These are phyloP conservation scores for Trinorchestia longiramus DNA, from an alignment of 1,140 invertebrate genomes.

Conservation along the genomic window DNA sequence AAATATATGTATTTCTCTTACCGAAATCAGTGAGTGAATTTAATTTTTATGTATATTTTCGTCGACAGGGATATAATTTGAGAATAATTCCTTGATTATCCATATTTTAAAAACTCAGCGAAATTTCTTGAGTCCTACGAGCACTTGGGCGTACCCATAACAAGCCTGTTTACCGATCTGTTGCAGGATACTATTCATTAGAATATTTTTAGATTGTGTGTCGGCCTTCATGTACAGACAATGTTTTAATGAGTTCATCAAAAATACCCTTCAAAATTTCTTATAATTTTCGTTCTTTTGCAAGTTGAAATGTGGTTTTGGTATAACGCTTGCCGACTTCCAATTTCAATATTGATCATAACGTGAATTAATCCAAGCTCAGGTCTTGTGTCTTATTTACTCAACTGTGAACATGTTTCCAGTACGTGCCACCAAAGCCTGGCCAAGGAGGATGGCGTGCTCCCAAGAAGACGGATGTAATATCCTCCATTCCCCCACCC, in stretches of 20 bases:
- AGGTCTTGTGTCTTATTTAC: not conserved
- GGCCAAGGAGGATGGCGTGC: constrained; percentile 65
- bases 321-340: no score
- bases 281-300: not conserved
- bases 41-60: not conserved
- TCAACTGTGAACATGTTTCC: constrained; percentile 69
- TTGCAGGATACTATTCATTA: not conserved
- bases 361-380: not conserved
- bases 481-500: constrained; percentile 66
- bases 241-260: no score
- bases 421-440: constrained; percentile 64
- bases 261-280: not conserved
- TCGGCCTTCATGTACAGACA: no score
- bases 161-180: not conserved
- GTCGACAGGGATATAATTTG: not conserved
- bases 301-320: no score
- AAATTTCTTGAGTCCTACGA: not conserved
- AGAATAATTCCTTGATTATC: not conserved
- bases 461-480: constrained; percentile 66
- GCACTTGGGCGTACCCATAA: not conserved
- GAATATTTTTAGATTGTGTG: not conserved
- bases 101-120: not conserved
- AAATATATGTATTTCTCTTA: no score
- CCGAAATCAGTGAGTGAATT: not conserved
- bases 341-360: no score